phyloP scores from a whole-genome alignment of 2,888 invertebrate species.

The Entomobrya multifasciata region DNA sequence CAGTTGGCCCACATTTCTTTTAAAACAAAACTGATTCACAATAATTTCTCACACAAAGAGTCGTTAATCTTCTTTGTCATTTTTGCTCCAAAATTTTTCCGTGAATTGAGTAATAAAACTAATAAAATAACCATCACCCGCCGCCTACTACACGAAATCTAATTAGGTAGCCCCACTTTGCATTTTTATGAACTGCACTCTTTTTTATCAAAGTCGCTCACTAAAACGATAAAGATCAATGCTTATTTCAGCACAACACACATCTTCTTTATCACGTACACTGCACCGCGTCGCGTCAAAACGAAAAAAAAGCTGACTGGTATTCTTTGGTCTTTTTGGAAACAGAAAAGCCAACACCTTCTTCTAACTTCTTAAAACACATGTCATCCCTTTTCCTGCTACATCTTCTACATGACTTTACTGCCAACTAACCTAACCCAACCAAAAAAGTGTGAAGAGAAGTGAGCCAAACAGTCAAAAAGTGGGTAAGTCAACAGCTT shows the following conservation, averaged over 20 bases:
- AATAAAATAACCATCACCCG: neutral
- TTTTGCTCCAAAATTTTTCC: constrained; percentile 43
- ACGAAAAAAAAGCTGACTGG: constrained; percentile 6
- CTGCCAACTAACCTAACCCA: constrained; percentile 44
- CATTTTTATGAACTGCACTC: constrained; percentile 29
- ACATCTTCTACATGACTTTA: neutral
- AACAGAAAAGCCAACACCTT: constrained; percentile 44
- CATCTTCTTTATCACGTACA: constrained; percentile 39
- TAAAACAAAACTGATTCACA: too few species aligned
- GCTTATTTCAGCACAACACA: constrained; percentile 8
- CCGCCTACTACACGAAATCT: constrained; percentile 27
- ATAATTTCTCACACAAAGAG: constrained; percentile 29
- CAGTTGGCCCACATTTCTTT: too few species aligned
- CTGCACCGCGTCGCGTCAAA: constrained; percentile 25
- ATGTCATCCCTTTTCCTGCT: constrained; percentile 36
- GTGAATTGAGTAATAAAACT: constrained; percentile 42
- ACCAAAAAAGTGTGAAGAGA: neutral
- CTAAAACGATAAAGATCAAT: constrained; percentile 27
- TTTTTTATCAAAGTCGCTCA: constrained; percentile 26
- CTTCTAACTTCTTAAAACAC: constrained; percentile 1
- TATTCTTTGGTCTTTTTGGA: constrained; percentile 22
- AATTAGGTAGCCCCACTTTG: constrained; percentile 13
- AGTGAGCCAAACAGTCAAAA: neutral
- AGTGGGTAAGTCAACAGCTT: constrained; percentile 28
- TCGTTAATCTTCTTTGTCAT: constrained; percentile 14